Evolutionary conservation across 2,797 vertebrate genomes (phyloP), one percentile per base, ranked within the genome.

Genomic region (Eleutherodactylus coqui): DNA sequence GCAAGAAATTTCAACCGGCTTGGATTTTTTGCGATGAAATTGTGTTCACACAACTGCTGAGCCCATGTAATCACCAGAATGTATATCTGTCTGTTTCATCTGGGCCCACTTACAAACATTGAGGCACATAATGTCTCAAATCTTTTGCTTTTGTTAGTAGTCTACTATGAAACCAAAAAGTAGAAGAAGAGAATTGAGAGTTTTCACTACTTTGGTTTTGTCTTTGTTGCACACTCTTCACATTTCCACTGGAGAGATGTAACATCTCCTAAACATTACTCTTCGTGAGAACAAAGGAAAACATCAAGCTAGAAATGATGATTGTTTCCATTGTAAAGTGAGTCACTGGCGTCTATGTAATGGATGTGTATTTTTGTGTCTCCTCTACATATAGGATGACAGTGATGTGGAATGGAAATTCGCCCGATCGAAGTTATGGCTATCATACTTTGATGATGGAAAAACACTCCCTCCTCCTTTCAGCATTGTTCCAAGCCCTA

Each of bases 321-420:
- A 41, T 41, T 55, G 5, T 38, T 78, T 78, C 51, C 21, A 78
- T 43, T 58, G 76, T 60, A 78, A 78, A 58, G 16, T 38, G 53
- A 58, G 34, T 78, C 36, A 43, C 11, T 58, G 3, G 16, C 14
- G 75, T 14, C 19, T 5, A 58, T 38, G 75, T 58, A 78, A 38
- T 38, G 32, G 36, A 78, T 60, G 32, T 24, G 49, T 14, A 76
- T 77, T 53, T 81, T 79, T 86, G 88, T 58, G 89, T 81, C 0
- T 88, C 67, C 89, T 84, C 86, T 78, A 83, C 64, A 89, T 80
- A 10, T 91, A 99, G 98, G 96, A 97, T 85, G 97, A 99, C 89
- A 95, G 97, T 70, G 98, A 99, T 27, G 97, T 99, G 2, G 98
- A 99, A 87, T 99, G 98, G 98, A 99, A 99, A 90, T 99, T 99